Evolutionary conservation across 2,113 vertebrate species (phyloP).

Genomic region (Campylomormyrus tamandua): DNA sequence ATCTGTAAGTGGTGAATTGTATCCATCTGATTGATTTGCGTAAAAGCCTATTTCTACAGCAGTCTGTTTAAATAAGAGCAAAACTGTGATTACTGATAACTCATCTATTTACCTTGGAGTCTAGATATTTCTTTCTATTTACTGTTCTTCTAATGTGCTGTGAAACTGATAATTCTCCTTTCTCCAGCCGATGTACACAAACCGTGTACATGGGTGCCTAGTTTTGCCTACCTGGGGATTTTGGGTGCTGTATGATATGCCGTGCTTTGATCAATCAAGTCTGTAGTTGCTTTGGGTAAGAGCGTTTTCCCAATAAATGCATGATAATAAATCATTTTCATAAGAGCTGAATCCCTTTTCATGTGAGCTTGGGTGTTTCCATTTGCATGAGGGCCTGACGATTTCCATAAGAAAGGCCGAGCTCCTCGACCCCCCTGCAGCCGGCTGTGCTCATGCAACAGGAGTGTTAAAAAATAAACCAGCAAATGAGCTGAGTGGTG

Average conservation of each 20-base stretch:
- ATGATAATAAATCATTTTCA: constrained; percentile 11
- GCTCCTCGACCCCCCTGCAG: background rate
- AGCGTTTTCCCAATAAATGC: background rate
- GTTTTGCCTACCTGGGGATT: background rate
- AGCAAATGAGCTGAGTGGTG: background rate
- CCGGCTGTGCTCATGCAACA: background rate
- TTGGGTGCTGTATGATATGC: background rate
- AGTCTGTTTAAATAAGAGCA: background rate
- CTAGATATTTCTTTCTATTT: background rate
- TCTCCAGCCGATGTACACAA: background rate
- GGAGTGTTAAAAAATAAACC: background rate
- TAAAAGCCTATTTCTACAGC: background rate
- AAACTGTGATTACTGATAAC: background rate
- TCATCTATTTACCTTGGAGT: background rate
- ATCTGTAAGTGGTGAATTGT: background rate
- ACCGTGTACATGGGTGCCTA: background rate
- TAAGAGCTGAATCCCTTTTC: background rate
- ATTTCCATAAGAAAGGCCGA: constrained; percentile 21
- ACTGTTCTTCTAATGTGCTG: background rate
- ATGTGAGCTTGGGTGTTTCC: background rate
- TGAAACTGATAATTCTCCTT: background rate
- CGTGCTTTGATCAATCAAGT: background rate
- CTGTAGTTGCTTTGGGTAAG: background rate
- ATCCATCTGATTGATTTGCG: background rate
- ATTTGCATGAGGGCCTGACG: background rate